Evolutionary conservation across 2,797 vertebrate species (phyloP), one percentile per base, ranked within the genome.

Genomic region (Rhadinocentrus ornatus): DNA sequence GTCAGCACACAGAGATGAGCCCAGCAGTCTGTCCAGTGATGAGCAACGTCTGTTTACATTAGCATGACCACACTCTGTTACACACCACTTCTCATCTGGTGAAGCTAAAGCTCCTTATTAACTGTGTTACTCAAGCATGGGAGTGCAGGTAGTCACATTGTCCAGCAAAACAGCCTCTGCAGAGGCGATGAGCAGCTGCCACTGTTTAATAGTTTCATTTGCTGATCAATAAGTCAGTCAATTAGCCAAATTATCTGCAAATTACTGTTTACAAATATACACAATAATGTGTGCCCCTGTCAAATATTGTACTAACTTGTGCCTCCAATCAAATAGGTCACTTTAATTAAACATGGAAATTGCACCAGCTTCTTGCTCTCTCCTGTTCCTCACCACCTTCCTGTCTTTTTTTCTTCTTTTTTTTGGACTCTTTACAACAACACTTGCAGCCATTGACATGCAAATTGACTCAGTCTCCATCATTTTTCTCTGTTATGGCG

Each of bases 401-500:
- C 80, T 84, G 77, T 78, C 18, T 46, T 46, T 41, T 41, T 41
- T 16, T 18, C 18, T 41, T 41, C 58, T 81, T 73, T 39, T 59
- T 81, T 83, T 81, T 60, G 57, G 82, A 76, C 16, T 4, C 2
- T 73, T 83, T 84, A 77, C 78, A 63, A 50, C 73, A 15, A 44
- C 12, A 62, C 75, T 64, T 2, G 63, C 75, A 52, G 15, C 67
- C 66, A 77, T 52, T 82, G 82, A 89, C 41, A 31, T 75, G 83
- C 82, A 89, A 92, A 93, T 94, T 86, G 87, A 71, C 88, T 88
- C 87, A 81, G 87, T 91, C 90, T 90, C 84, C 73, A 92, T 91
- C 90, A 89, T 89, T 84, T 90, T 80, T 66, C 77, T 83, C 73
- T 77, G 48, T 50, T 81, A 86, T 87, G 89, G 83, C 75, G 46